Evolutionary conservation across 2,888 invertebrate genomes (phyloP).

Genomic region (Trachelus iudaicus): DNA sequence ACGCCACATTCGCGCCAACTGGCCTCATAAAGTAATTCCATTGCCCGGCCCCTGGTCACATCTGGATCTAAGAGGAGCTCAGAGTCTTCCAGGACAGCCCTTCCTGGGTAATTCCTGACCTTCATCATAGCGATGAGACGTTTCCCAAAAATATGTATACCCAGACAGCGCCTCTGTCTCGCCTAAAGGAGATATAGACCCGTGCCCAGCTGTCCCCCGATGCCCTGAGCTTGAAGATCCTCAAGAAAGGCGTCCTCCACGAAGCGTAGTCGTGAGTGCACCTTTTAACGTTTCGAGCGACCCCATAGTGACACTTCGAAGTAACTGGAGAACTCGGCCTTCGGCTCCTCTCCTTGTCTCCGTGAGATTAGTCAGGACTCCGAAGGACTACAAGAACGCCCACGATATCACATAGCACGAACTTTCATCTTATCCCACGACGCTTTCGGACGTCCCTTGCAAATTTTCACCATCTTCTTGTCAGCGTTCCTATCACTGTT

Average conservation of each 20-base stretch:
- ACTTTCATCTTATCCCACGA: background rate
- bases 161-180: background rate
- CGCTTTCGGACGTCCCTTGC: background rate
- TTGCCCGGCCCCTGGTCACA: slow-evolving; percentile 74
- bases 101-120: slow-evolving; percentile 86
- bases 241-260: background rate
- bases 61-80: slow-evolving; percentile 77
- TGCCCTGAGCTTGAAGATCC: background rate
- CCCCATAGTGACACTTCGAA: background rate
- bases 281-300: background rate
- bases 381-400: background rate
- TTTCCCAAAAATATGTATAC: background rate
- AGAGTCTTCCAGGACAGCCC: slow-evolving; percentile 76
- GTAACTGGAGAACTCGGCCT: background rate
- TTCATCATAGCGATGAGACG: slow-evolving; percentile 70
- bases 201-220: background rate
- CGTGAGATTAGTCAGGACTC: background rate
- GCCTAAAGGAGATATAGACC: background rate
- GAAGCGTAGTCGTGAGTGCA: background rate
- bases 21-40: slow-evolving; percentile 85
- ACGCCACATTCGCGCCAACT: slow-evolving; percentile 78
- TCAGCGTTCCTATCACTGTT: background rate
- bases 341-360: background rate
- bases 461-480: background rate
- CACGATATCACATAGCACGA: background rate